Conservation (phyloP, 1,140 invertebrate species). For the Rhyzopertha dominica region DNA sequence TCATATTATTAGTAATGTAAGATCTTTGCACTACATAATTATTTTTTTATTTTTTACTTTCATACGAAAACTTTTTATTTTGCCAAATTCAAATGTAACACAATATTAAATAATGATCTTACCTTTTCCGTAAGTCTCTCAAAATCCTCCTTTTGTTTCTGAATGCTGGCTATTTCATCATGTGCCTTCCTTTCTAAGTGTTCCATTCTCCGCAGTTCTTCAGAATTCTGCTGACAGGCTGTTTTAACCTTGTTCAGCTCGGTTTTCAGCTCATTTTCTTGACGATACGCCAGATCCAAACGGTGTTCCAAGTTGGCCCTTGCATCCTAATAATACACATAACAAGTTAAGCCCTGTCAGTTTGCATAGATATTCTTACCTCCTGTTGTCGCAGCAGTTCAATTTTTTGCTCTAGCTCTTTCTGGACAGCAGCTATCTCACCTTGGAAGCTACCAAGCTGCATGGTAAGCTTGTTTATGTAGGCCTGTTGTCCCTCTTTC, state of each 20-base stretch:
- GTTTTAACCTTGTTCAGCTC: slow-evolving; percentile 37
- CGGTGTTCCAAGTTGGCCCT: slow-evolving; percentile 53
- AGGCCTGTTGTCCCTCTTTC: slow-evolving; percentile 42
- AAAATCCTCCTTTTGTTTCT: slow-evolving; percentile 35
- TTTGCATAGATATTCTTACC: slow-evolving; percentile 43
- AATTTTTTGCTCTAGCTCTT: slow-evolving; percentile 44
- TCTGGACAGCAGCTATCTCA: slow-evolving; percentile 10
- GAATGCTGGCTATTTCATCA: slow-evolving; percentile 33
- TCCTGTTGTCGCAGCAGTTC: slow-evolving; percentile 56
- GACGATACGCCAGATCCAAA: slow-evolving; percentile 43
- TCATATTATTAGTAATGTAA: no score
- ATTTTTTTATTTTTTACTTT: no score
- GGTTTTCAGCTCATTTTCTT: slow-evolving; percentile 26
- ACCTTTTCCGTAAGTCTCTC: slow-evolving; percentile 28
- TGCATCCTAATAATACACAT: slow-evolving; percentile 32
- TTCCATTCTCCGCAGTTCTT: slow-evolving; percentile 36
- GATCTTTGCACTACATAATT: no score
- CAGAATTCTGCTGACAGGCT: slow-evolving; percentile 34
- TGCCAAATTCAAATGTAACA: no score
- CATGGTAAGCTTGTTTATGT: no score
- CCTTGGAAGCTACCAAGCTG: slow-evolving; percentile 39
- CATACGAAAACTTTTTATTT: no score
- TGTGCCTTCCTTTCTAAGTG: slow-evolving; percentile 30
- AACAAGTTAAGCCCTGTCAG: no score
- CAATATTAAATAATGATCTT: no score